Base-by-base conservation (phyloP, 2,797 vertebrate genomes). In the Intellagama lesueurii region DNA sequence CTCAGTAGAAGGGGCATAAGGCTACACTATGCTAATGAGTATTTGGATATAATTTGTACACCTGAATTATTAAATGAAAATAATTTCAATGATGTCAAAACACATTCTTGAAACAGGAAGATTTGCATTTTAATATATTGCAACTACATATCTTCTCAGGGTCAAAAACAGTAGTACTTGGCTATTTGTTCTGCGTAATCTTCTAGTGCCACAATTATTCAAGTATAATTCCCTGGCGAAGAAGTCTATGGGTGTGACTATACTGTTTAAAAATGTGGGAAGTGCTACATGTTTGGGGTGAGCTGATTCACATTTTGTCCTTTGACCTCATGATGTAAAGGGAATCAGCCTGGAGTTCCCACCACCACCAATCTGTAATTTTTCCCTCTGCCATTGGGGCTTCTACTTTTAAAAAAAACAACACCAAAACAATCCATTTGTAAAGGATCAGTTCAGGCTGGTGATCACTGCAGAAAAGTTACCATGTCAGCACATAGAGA, bases 81-180 rank as follows among this genome's bases (percentile, higher is more conserved):
- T 35, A 16, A 75, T 75, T 75, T 72, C 35, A 49, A 5, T 83
- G 11, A 28, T 60, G 14, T 24, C 70, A 6, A 14, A 85, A 60
- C 32, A 60, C 5, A 88, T 0, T 94, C 22, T 60, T 30, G 40
- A 35, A 93, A 81, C 32, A 87, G 95, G 75, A 35, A 92, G 92
- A 91, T 91, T 82, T 90, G 30, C 1, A 2, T 79, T 93, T 91
- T 92, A 35, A 90, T 76, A 68, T 92, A 90, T 72, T 90, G 83
- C 87, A 94, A 64, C 64, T 32, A 12, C 44, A 90, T 44, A 68
- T 85, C 49, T 86, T 69, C 56, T 40, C 81, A 30, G 1, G 5
- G 14, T 94, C 40, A 90, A 87, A 47, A 80, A 49, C 47, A 73
- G 69, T 0, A 73, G 69, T 0, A 76, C 35, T 76, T 19, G 16